Evolutionary conservation across 2,888 invertebrate genomes (phyloP), one percentile per base, ranked within the genome.

Genomic region (Cerastis leucographa): DNA sequence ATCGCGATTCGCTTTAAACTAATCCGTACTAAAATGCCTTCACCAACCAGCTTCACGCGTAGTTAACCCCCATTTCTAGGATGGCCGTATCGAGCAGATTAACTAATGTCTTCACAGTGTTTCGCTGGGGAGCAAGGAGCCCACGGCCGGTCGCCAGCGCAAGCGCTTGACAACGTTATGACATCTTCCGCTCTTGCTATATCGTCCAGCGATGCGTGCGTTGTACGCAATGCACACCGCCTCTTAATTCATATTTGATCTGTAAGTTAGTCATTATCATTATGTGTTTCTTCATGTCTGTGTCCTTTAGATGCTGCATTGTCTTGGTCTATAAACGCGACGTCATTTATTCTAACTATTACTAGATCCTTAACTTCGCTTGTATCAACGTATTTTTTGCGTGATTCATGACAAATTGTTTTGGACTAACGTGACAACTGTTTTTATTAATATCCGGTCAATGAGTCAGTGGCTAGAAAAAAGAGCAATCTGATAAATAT

Each of bases 151-250:
- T 79, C 73, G 65, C 62, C 77, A 67, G 65, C 80, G 90, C 89
- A 89, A 88, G 87, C 86, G 85, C 86, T 84, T 90, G 92, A 87
- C 90, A 90, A 78, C 69, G 66, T 89, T 89, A 89, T 89, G 89
- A 91, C 90, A 91, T 87, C 86, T 90, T 92, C 92, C 91, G 90
- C 81, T 91, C 89, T 92, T 90, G 91, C 90, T 87, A 89, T 89
- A 87, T 89, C 74, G 75, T 61, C 87, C 88, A 90, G 72, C 90
- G 87, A 86, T 89, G 91, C 91, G 85, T 90, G 88, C 49, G 81
- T 71, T 82, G 56, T 85, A 75, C 88, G 88, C 90, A 91, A 90
- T 69, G 56, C 62, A 80, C 42, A 68, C 73, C 75, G 62, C 29
- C 72, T 85, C 83, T 87, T 87, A 87, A 87, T 87, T 85, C 81